Evolutionary conservation across 64 coral and sea anemone species (phyloP).

Genomic region (Hydrozoanthus tunicans): DNA sequence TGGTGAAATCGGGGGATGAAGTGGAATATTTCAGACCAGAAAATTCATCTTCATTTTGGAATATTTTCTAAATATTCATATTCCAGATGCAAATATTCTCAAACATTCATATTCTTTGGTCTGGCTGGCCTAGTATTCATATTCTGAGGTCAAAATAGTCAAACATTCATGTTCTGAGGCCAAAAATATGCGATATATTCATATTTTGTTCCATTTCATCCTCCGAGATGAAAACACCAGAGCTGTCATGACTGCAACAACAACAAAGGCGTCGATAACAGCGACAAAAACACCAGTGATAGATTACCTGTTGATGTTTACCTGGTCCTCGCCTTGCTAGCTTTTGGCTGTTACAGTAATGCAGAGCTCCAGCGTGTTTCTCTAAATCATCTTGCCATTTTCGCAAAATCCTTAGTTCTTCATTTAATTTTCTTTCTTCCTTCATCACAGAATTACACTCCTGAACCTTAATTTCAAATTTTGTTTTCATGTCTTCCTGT

Average conservation of each 20-base stretch:
- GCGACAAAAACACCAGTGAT: neutral
- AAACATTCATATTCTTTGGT: no score
- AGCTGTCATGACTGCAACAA: neutral
- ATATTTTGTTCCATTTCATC: no score
- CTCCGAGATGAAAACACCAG: neutral
- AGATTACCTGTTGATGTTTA: neutral
- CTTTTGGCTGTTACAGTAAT: no score
- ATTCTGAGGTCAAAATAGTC: no score
- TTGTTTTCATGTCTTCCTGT: conserved; percentile 42
- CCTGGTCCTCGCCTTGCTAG: neutral
- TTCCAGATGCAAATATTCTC: no score
- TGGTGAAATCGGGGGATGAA: no score
- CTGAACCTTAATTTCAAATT: neutral
- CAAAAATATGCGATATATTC: no score
- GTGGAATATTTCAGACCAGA: no score
- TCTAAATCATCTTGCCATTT: neutral
- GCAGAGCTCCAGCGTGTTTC: neutral
- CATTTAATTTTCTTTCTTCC: conserved; percentile 7
- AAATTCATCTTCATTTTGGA: no score
- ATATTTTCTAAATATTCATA: no score
- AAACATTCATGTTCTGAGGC: no score
- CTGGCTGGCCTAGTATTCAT: no score
- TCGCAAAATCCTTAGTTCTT: conserved; percentile 30
- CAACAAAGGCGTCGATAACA: neutral
- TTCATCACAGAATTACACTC: conserved; percentile 22